Conservation (phyloP, 2,113 vertebrate species). For the Petromus typicus region DNA sequence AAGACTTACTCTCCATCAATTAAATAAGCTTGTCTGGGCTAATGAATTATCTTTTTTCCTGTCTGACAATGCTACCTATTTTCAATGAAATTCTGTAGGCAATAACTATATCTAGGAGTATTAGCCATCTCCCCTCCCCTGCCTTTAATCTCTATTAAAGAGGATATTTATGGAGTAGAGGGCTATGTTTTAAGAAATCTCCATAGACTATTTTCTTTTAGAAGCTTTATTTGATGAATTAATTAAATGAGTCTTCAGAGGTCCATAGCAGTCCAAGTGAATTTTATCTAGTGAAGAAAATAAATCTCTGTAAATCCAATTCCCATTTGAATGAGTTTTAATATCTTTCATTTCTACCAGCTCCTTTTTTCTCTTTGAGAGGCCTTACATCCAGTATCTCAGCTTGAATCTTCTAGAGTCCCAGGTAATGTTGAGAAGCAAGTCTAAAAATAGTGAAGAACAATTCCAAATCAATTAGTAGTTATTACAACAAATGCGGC, state of each 20-base stretch:
- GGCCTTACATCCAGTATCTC: neutral
- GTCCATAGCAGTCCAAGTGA: neutral
- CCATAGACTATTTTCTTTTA: neutral
- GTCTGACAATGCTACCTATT: neutral
- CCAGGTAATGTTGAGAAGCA: neutral
- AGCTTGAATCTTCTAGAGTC: neutral
- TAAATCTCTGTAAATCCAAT: neutral
- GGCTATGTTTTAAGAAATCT: neutral
- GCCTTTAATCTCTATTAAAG: neutral
- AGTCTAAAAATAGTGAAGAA: neutral
- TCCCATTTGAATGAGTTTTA: neutral
- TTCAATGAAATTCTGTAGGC: neutral
- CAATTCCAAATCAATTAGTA: neutral
- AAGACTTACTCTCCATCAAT: neutral
- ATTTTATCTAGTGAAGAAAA: constrained; percentile 39
- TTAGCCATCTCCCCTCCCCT: neutral
- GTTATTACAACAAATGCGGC: neutral
- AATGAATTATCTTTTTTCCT: neutral
- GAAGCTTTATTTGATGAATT: neutral
- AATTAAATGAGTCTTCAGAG: neutral
- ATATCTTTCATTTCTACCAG: neutral
- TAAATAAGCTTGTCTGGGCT: neutral
- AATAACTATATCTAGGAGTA: neutral
- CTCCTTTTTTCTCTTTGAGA: neutral
- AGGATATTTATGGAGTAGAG: neutral